phyloP scores from a whole-genome alignment of 1,140 invertebrate species.

The Sesamia nonagrioides region DNA sequence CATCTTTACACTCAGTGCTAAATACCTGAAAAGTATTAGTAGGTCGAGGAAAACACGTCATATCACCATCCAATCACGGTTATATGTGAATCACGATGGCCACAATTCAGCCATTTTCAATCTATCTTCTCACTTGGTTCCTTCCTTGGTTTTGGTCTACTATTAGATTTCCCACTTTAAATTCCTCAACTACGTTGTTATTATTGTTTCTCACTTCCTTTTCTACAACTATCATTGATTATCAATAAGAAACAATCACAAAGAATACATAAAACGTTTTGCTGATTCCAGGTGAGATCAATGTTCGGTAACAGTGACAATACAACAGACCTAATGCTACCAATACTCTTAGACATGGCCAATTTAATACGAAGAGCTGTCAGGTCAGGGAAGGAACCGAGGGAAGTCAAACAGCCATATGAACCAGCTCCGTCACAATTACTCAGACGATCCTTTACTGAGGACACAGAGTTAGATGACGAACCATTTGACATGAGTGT shows the following conservation, averaged over 20 bases:
- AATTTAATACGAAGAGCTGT: constrained; percentile 88
- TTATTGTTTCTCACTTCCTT: constrained; percentile 12
- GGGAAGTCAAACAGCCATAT: constrained; percentile 67
- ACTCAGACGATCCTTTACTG: constrained; percentile 75
- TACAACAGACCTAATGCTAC: constrained; percentile 88
- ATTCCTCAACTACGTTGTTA: background rate
- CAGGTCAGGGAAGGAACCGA: constrained; percentile 70
- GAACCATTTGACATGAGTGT: constrained; percentile 64
- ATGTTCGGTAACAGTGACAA: constrained; percentile 88
- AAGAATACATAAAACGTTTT: constrained; percentile 34
- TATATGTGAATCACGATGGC: background rate
- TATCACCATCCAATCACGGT: no score
- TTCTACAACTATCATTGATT: background rate
- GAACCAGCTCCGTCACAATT: constrained; percentile 75
- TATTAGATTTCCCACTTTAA: background rate
- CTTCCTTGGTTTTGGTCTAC: constrained; percentile 16
- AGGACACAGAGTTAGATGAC: constrained; percentile 45
- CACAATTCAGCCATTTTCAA: background rate
- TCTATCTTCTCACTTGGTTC: constrained; percentile 17
- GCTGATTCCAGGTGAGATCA: constrained; percentile 86
- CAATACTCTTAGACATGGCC: constrained; percentile 90
- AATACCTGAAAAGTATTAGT: no score
- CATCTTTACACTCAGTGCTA: no score
- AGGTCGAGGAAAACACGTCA: no score
- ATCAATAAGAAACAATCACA: background rate